Base-by-base conservation (phyloP, 2,888 invertebrate species). In the Pammene aurita region DNA sequence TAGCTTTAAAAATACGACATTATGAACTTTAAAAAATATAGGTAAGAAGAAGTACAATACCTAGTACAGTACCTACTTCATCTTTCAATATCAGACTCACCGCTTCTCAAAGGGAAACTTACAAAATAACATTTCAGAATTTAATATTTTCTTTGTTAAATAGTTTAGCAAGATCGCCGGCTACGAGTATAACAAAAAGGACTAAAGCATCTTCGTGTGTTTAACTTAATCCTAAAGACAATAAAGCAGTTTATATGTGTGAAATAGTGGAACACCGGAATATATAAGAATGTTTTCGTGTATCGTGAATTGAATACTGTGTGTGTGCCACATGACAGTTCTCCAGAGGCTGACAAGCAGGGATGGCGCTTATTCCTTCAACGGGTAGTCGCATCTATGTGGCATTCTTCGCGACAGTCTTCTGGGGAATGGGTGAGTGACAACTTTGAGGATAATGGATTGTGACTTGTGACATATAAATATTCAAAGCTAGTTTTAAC, bases 341-440 rank as follows among this genome's bases (percentile, higher is more conserved):
- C 62, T 41, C 73, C 70, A 73, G 65, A 70, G 73, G 50, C 63
- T 66, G 71, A 62, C 75, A 74, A 75, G 79, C 80, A 74, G 87
- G 83, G 73, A 90, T 91, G 91, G 89, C 87, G 90, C 80, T 87
- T 78, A 78, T 84, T 73, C 87, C 85, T 73, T 81, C 86, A 56
- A 80, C 81, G 65, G 86, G 87, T 73, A 87, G 89, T 86, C 91
- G 89, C 86, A 85, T 90, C 77, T 82, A 88, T 72, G 90, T 91
- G 88, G 92, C 88, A 60, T 90, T 92, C 81, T 86, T 91, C 77
- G 87, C 89, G 74, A 88, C 88, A 18, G 84, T 88, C 72, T 89
- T 92, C 74, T 92, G 91, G 91, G 90, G 90, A 75, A 90, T 92
- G 84, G 92, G 92, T 92, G 75, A 90, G 91, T 84, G 70, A 41